Percentiles rank a stretch among this genome's conserved stretches.
phyloP scores from a whole-genome alignment of 2,888 invertebrate species.

The Tridacna crocea region DNA sequence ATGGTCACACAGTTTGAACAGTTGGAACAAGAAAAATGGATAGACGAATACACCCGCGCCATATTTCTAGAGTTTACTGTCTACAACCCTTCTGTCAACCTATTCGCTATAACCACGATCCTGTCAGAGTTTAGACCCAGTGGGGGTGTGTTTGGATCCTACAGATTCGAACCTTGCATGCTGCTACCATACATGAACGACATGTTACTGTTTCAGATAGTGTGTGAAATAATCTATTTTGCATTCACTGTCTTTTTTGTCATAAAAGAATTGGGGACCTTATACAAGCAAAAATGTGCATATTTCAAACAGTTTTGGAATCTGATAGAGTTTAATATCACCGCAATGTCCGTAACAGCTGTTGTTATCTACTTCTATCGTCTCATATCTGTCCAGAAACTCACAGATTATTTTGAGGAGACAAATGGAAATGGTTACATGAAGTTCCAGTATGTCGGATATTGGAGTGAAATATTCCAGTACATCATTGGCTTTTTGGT shows the following conservation, averaged over 20 bases:
- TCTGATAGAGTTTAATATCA: slow-evolving; percentile 78
- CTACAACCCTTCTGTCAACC: slow-evolving; percentile 84
- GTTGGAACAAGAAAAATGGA: slow-evolving; percentile 84
- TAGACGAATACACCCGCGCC: slow-evolving; percentile 85
- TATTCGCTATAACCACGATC: slow-evolving; percentile 81
- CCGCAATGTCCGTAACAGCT: slow-evolving; percentile 79
- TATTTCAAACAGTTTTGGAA: slow-evolving; percentile 83
- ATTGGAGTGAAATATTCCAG: slow-evolving; percentile 85
- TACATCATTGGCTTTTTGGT: slow-evolving; percentile 85
- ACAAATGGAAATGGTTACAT: slow-evolving; percentile 83
- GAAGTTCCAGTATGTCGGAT: slow-evolving; percentile 84
- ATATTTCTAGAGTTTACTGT: slow-evolving; percentile 86
- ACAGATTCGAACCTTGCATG: slow-evolving; percentile 82
- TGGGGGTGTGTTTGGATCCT: slow-evolving; percentile 80
- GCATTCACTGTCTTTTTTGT: slow-evolving; percentile 83
- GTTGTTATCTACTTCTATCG: slow-evolving; percentile 82
- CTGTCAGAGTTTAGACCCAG: slow-evolving; percentile 81
- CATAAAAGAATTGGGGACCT: slow-evolving; percentile 77
- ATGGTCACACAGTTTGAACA: slow-evolving; percentile 78
- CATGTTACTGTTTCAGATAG: slow-evolving; percentile 79
- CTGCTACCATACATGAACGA: slow-evolving; percentile 80
- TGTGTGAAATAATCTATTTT: slow-evolving; percentile 78
- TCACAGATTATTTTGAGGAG: slow-evolving; percentile 83
- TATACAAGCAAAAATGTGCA: slow-evolving; percentile 74
- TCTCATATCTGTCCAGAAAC: slow-evolving; percentile 77